These are phyloP conservation scores for Anoplophora glabripennis DNA, from an alignment of 1,140 invertebrate genomes.

Conservation along the genomic window DNA sequence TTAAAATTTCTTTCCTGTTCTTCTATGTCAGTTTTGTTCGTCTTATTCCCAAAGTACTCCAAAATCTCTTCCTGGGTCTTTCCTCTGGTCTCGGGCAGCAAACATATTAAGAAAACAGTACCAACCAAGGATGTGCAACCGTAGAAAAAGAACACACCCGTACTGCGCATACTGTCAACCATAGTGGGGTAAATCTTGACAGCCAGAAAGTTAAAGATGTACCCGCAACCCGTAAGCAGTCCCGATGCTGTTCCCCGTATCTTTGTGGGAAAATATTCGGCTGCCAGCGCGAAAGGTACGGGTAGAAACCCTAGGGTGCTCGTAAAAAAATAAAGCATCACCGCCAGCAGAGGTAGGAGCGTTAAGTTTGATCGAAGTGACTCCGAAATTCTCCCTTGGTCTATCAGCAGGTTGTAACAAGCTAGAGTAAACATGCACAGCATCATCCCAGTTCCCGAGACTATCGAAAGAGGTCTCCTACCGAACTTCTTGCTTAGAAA, in stretches of 20 bases:
- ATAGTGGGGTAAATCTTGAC: slow-evolving; percentile 70
- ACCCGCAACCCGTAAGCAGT: slow-evolving; percentile 62
- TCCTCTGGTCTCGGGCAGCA: slow-evolving; percentile 79
- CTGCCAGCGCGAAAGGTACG: slow-evolving; percentile 72
- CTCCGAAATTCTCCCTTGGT: slow-evolving; percentile 35
- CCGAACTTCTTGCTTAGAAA: slow-evolving; percentile 57
- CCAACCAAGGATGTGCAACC: slow-evolving; percentile 63
- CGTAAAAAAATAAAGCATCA: slow-evolving; percentile 60
- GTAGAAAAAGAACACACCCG: slow-evolving; percentile 71
- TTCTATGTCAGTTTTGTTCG: neutral
- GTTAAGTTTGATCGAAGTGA: slow-evolving; percentile 31
- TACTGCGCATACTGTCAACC: slow-evolving; percentile 55
- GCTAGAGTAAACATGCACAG: slow-evolving; percentile 58
- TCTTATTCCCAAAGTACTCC: slow-evolving; percentile 51
- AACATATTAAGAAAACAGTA: slow-evolving; percentile 63
- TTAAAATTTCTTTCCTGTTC: no score
- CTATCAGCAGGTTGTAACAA: slow-evolving; percentile 46
- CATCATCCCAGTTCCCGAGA: slow-evolving; percentile 62
- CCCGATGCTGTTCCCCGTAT: slow-evolving; percentile 67
- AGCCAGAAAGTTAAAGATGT: slow-evolving; percentile 69
- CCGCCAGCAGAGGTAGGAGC: slow-evolving; percentile 52
- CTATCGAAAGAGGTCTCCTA: slow-evolving; percentile 55
- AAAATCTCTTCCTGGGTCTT: slow-evolving; percentile 72
- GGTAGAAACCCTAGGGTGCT: slow-evolving; percentile 63
- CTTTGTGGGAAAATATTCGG: slow-evolving; percentile 68